Evolutionary conservation across 2,888 invertebrate genomes (phyloP), one percentile per base, ranked within the genome.

Genomic region (Phaedon cochleariae): DNA sequence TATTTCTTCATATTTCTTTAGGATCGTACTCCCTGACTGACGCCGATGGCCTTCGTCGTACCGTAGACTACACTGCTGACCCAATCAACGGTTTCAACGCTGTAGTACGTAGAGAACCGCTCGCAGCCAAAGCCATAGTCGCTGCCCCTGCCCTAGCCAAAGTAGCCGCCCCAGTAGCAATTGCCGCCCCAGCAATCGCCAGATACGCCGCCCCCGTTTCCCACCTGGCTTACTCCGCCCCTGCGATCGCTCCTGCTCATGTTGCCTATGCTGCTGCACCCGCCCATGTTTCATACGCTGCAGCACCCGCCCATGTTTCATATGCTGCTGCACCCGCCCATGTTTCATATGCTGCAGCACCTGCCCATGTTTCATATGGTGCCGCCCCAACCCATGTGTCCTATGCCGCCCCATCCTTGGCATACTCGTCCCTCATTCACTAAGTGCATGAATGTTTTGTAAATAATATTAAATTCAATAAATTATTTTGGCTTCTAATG

Each of bases 1-100:
- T n/a, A n/a, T n/a, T n/a, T n/a, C n/a, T n/a, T n/a, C n/a, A n/a
- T n/a, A n/a, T n/a, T n/a, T n/a, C n/a, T n/a, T n/a, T 45, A 68
- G 65, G 82, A 81, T 87, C 85, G 72, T 87, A 88, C 82, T 85
- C 86, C 17, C 80, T 87, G 55, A 80, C 85, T 17, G 87, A 87
- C 74, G 87, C 90, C 12, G 90, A 90, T 78, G 89, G 90, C 74
- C 87, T 86, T 67, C 87, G 86, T 77, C 87, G 90, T 72, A 89
- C 87, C 34, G 90, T 90, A 0, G 89, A 90, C 70, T 89, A 89
- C 76, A 80, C 85, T 46, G 86, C 87, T 4, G 86, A 86, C 74
- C 84, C 86, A 68, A 75, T 85, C 59, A 83, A 84, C 65, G 87
- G 87, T 6, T 87, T 87, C 83, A 87, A 87, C 80, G 87, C 87